These are phyloP conservation scores for Archocentrus centrarchus DNA, from an alignment of 2,113 vertebrate genomes.

Conservation along the genomic window DNA sequence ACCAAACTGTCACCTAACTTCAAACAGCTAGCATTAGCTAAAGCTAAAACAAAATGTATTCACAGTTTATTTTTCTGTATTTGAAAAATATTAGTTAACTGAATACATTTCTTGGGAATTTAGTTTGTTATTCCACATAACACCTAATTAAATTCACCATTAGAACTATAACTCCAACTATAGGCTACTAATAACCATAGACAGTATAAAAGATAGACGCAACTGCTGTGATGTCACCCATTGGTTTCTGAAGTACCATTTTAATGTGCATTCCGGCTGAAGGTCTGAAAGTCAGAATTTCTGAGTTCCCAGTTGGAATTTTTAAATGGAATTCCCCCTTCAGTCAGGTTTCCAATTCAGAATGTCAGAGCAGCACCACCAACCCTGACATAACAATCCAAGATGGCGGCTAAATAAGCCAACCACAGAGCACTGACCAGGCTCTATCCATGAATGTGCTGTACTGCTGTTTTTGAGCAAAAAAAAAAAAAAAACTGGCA, in stretches of 20 bases:
- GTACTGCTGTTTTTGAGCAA: too few relatives aligned
- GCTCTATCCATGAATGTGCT: too few relatives aligned
- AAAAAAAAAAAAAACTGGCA: too few relatives aligned
- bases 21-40: neutral
- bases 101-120: neutral
- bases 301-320: neutral
- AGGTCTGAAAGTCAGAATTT: neutral
- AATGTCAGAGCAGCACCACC: neutral
- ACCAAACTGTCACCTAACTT: neutral
- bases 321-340: neutral
- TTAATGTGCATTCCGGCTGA: neutral
- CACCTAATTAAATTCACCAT: neutral
- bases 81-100: neutral
- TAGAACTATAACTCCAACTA: neutral
- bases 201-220: neutral
- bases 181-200: neutral
- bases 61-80: neutral
- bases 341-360: rapidly evolving
- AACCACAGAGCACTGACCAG: too few relatives aligned
- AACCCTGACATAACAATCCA: neutral
- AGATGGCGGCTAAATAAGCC: neutral
- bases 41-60: neutral
- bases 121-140: neutral
- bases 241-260: neutral
- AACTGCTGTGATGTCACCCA: rapidly evolving